Percentiles rank a stretch among this genome's conserved stretches.
phyloP scores from a whole-genome alignment of 1,140 invertebrate genomes.

The Olivierus martensii region DNA sequence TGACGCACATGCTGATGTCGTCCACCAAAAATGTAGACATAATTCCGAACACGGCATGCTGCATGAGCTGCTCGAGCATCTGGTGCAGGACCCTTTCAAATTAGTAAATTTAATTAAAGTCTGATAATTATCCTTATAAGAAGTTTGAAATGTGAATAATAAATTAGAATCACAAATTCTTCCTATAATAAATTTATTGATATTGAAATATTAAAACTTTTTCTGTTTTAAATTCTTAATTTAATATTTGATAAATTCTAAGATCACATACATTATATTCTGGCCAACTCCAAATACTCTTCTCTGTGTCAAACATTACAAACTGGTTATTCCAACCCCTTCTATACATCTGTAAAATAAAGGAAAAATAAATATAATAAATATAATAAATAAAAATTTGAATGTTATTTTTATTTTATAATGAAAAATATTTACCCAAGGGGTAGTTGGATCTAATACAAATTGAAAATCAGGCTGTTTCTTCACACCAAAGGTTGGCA shows the following conservation, averaged over 20 bases:
- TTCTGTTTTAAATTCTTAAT: neutral
- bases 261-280: conserved; percentile 23
- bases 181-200: no score
- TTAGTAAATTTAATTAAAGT: no score
- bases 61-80: conserved; percentile 34
- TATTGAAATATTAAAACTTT: no score
- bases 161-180: no score
- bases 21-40: conserved; percentile 37
- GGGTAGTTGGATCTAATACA: conserved; percentile 19
- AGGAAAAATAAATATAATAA: neutral
- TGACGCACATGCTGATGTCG: conserved; percentile 26
- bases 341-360: neutral
- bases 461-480: conserved; percentile 19
- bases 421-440: conserved; percentile 6
- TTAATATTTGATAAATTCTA: neutral
- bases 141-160: no score
- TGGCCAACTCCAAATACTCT: conserved; percentile 28
- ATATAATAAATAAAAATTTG: neutral
- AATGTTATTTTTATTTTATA: neutral
- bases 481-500: conserved; percentile 9
- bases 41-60: conserved; percentile 23
- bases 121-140: no score
- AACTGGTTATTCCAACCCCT: conserved; percentile 36
- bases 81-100: conserved; percentile 27
- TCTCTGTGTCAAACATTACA: conserved; percentile 26